A percentile compares a stretch with the other conserved stretches of the same genome.
phyloP scores from a whole-genome alignment of 1,140 invertebrate genomes.

The Diploscapter pachys region DNA sequence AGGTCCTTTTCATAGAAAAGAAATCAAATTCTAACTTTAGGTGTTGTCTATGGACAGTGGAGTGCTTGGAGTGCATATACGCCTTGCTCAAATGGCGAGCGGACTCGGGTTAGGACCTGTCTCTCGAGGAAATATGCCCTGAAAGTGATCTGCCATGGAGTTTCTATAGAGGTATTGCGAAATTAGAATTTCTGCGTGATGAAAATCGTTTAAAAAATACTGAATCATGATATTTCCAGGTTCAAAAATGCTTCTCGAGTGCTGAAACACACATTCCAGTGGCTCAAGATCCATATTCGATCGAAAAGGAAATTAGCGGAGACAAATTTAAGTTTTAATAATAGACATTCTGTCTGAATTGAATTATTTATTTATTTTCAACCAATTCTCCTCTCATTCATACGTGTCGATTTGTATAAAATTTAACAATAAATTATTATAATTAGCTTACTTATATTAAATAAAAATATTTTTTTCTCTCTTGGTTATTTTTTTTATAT shows the following conservation, averaged over 20 bases:
- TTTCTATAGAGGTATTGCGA: slow-evolving; percentile 14
- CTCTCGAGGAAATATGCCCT: slow-evolving; percentile 18
- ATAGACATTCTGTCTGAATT: too few relatives aligned
- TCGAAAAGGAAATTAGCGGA: slow-evolving; percentile 36
- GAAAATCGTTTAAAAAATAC: not conserved
- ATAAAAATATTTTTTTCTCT: too few relatives aligned
- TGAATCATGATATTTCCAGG: slow-evolving; percentile 7
- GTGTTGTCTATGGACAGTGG: slow-evolving; percentile 32
- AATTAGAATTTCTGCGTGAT: not conserved
- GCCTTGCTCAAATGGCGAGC: slow-evolving; percentile 30
- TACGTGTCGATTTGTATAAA: too few relatives aligned
- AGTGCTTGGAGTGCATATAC: slow-evolving; percentile 35
- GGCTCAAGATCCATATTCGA: slow-evolving; percentile 33
- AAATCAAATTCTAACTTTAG: slow-evolving; percentile 21
- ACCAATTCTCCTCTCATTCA: too few relatives aligned
- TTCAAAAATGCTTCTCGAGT: slow-evolving; percentile 32
- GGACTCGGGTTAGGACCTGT: slow-evolving; percentile 31
- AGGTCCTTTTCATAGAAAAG: not conserved
- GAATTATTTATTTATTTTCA: too few relatives aligned
- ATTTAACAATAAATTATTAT: too few relatives aligned
- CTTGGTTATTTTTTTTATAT: too few relatives aligned
- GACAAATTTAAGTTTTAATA: not conserved
- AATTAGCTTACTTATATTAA: too few relatives aligned
- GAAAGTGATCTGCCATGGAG: slow-evolving; percentile 31
- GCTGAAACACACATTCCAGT: slow-evolving; percentile 24